Conservation (phyloP, 2,888 invertebrate genomes). For the Cheilosia soror region DNA sequence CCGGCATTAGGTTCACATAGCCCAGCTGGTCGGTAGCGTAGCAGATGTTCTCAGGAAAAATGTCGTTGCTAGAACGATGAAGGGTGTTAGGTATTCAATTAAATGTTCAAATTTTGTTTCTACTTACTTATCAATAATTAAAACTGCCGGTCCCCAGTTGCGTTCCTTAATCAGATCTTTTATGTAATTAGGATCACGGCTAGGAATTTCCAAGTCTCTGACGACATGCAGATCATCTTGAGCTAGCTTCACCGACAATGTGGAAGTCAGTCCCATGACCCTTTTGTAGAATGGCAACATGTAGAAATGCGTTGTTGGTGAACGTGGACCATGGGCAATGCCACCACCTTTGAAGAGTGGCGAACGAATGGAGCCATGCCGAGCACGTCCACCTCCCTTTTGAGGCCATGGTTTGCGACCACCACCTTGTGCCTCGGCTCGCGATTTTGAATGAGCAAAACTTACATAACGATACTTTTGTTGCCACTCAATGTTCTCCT, state of each 20-base stretch:
- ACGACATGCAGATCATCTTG: conserved; percentile 98
- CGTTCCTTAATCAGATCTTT: conserved; percentile 91
- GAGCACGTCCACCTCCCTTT: conserved; percentile 94
- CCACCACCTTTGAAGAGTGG: conserved; percentile 95
- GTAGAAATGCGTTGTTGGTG: conserved; percentile 95
- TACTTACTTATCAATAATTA: conserved; percentile 95
- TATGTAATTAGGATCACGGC: conserved; percentile 91
- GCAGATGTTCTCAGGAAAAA: conserved; percentile 94
- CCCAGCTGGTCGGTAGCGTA: conserved; percentile 91
- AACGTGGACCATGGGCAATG: conserved; percentile 94
- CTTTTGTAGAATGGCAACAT: conserved; percentile 94
- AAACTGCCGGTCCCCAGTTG: conserved; percentile 97
- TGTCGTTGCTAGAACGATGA: conserved; percentile 88
- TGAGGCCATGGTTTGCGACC: conserved; percentile 98
- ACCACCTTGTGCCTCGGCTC: conserved; percentile 95
- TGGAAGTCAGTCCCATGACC: conserved; percentile 91
- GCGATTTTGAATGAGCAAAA: conserved; percentile 90
- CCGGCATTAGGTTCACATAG: conserved; percentile 97
- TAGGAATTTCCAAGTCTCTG: conserved; percentile 92
- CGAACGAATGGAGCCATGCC: conserved; percentile 96
- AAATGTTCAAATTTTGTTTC: conserved; percentile 1
- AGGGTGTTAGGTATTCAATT: background rate
- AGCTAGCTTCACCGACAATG: conserved; percentile 95
- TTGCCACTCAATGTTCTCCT: conserved; percentile 95
- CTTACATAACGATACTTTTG: conserved; percentile 91